These are phyloP conservation scores for Sturmia bella DNA, from an alignment of 2,888 invertebrate genomes.

Conservation along the genomic window DNA sequence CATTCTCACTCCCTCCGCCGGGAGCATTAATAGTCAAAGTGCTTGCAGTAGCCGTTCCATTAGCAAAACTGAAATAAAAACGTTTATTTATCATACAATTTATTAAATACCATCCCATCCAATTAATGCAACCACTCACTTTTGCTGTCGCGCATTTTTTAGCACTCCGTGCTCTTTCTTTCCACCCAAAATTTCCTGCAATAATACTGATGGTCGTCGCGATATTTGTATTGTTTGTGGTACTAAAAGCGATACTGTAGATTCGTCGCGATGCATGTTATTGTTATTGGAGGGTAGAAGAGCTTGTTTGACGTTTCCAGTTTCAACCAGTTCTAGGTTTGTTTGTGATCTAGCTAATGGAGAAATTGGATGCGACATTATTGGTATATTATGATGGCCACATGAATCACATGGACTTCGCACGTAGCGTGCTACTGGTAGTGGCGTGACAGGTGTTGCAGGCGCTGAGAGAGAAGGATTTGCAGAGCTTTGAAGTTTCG, in stretches of 20 bases:
- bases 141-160: conserved; percentile 73
- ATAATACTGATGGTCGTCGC: conserved; percentile 80
- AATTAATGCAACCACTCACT: conserved; percentile 72
- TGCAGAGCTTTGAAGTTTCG: conserved; percentile 64
- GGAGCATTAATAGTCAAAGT: conserved; percentile 76
- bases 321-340: conserved; percentile 78
- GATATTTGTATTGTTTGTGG: conserved; percentile 79
- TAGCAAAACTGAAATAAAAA: conserved; percentile 69
- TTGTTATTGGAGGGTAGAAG: conserved; percentile 71
- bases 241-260: conserved; percentile 72
- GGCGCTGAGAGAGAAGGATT: conserved; percentile 40
- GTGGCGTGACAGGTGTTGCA: conserved; percentile 33
- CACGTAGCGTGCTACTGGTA: conserved; percentile 51
- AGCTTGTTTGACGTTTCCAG: conserved; percentile 73
- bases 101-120: neutral
- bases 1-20: conserved; percentile 73
- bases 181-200: conserved; percentile 81
- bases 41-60: conserved; percentile 77
- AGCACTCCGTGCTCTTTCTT: conserved; percentile 67
- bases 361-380: conserved; percentile 80
- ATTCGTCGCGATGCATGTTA: conserved; percentile 76
- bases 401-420: conserved; percentile 79
- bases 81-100: neutral
- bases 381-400: conserved; percentile 78
- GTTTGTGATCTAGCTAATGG: conserved; percentile 79